A percentile compares a stretch with the other conserved stretches of the same genome.
Conservation (phyloP, 2,113 vertebrate genomes). For the Uria lomvia region DNA sequence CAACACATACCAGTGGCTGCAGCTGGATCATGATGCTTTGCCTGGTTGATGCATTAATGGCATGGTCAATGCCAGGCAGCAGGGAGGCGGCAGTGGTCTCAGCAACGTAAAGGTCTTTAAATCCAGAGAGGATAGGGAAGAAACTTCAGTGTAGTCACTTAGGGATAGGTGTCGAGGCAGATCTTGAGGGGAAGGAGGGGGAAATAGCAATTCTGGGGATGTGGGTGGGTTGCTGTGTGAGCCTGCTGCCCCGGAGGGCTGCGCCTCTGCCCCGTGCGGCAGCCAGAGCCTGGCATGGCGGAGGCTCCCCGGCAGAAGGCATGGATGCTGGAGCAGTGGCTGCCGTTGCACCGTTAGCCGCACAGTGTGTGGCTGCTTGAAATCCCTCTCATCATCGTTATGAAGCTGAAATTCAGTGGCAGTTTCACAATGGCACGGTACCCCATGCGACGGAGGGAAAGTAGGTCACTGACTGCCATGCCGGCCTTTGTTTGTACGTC, state of each 20-base stretch:
- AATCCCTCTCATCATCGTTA: neutral
- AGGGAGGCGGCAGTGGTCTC: neutral
- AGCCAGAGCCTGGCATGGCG: accelerated
- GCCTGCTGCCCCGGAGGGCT: neutral
- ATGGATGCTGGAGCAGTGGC: neutral
- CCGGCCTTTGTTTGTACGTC: accelerated
- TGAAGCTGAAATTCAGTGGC: conserved; percentile 35
- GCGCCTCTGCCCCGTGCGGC: neutral
- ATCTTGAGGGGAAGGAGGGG: neutral
- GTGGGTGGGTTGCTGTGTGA: neutral
- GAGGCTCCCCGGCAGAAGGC: neutral
- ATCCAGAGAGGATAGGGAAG: neutral
- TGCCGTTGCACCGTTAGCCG: neutral
- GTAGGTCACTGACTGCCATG: neutral
- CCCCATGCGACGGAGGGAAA: neutral
- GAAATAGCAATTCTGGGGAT: neutral
- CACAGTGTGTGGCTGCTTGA: neutral
- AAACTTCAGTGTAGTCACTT: neutral
- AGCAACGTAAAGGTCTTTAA: neutral
- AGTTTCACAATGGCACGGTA: conserved; percentile 20
- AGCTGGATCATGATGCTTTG: neutral
- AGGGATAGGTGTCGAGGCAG: neutral
- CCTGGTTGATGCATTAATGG: neutral
- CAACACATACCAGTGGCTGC: neutral
- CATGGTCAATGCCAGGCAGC: accelerated